These are phyloP conservation scores for Pseudochromis fuscus DNA, from an alignment of 2,797 vertebrate genomes.

Conservation along the genomic window DNA sequence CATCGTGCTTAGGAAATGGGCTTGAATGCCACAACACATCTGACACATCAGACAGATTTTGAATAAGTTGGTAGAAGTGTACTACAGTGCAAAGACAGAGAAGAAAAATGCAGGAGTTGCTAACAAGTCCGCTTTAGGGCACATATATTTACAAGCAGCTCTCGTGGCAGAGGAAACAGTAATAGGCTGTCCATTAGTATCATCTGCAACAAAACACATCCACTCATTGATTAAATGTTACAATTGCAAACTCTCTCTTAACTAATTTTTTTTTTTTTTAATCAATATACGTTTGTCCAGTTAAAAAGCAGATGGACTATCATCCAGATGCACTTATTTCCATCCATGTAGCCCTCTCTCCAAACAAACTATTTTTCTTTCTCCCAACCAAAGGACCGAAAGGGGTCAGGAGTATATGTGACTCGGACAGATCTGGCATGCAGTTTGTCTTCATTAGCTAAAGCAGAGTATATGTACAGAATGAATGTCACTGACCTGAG, in stretches of 20 bases:
- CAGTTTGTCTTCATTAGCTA: constrained; percentile 78
- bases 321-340: constrained; percentile 52
- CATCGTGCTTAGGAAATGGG: background rate
- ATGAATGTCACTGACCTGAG: constrained; percentile 97
- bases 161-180: background rate
- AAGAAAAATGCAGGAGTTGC: background rate
- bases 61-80: constrained; percentile 1
- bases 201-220: background rate
- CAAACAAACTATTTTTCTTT: constrained; percentile 59
- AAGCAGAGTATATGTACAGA: constrained; percentile 84
- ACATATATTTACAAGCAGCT: background rate
- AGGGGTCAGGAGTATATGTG: constrained; percentile 40
- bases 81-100: background rate
- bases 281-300: constrained; percentile 38
- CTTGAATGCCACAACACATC: background rate
- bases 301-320: constrained; percentile 55
- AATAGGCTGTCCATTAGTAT: constrained; percentile 11
- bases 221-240: background rate
- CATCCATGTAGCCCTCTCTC: constrained; percentile 24
- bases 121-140: constrained; percentile 5
- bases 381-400: constrained; percentile 45
- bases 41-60: background rate
- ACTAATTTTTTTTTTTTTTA: too few species aligned
- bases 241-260: constrained; percentile 3
- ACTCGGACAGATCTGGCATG: constrained; percentile 68